Evolutionary conservation across 2,888 invertebrate species (phyloP), one percentile per base, ranked within the genome.

Genomic region (Darwinula stevensoni): DNA sequence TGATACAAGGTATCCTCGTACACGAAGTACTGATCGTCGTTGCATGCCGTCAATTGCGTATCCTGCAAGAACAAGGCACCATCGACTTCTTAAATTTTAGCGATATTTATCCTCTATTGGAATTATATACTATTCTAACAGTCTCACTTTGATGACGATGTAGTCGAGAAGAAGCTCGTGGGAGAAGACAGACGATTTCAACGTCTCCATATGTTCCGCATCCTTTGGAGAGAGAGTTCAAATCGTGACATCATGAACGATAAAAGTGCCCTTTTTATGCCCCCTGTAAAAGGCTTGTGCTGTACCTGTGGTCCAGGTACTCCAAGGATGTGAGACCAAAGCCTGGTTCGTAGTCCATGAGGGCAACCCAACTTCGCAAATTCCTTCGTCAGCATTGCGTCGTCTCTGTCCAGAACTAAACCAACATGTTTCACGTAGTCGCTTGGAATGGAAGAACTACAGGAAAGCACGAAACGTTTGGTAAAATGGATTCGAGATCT

Each of bases 11-110:
- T 67, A 52, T 91, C 91, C 57, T 91, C 88, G 49, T 86, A 91
- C 0, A 91, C 86, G 49, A 91, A 91, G 49, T 88, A 88, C 49
- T 88, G 88, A 50, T 91, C 88, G 47, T 91, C 88, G 50, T 91
- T 91, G 6, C 84, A 82, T 0, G 88, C 84, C 1, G 88, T 91
- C 36, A 88, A 52, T 50, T 84, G 84, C 5, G 91, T 76, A 48
- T 91, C 91, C 62, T 64, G 39, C 16, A 45, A 41, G 34, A 4
- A 31, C 29, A 4, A 27, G 33, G 4, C 14, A 27, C 29, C 14
- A 36, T n/a, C 9, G 2, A 5, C 17, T 31, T 16, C 11, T 9
- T 3, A n/a, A n/a, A n/a, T n/a, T n/a, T n/a, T n/a, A n/a, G n/a
- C n/a, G n/a, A n/a, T n/a, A n/a, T n/a, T n/a, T n/a, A n/a, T n/a